Evolutionary conservation across 2,113 vertebrate species (phyloP), one percentile per base, ranked within the genome.

Genomic region (Mungos mungo): DNA sequence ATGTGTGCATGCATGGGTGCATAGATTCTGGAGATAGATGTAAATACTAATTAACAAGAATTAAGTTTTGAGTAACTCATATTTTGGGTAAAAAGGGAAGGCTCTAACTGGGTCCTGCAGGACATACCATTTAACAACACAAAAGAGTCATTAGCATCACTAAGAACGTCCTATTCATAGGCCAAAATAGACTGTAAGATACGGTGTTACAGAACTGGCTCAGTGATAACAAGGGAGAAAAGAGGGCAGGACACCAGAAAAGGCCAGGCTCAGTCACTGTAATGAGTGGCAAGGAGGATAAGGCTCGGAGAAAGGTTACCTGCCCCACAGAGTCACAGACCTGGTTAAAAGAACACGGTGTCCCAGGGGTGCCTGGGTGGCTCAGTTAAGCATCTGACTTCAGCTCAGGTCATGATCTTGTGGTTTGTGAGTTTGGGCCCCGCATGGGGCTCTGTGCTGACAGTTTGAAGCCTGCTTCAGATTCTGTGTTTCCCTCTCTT

Each of bases 211-310:
- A 71, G 35, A 82, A 82, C 21, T 54, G 18, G 8, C 9, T 77
- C 14, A n/a, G 4, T 3, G 21, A 27, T 25, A 83, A 41, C 4
- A 87, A 66, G 2, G 23, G 10, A 18, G 11, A 66, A 5, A 13
- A 57, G 1, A 74, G 21, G 23, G 19, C 12, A 82, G 29, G 14
- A 60, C 71, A 47, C 31, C 16, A 60, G 35, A 25, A 92, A 23
- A 68, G 12, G 0, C 7, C 11, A 57, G 7, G 38, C 4, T 54
- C 41, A 68, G 29, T 52, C 21, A 54, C 0, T 31, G 0, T 38
- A 47, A 94, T 50, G 11, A 90, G 54, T 60, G 31, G 65, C 11
- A 50, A 77, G 52, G 33, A 0, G 74, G 19, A 82, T 13, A 14
- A 5, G 33, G 2, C 38, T 35, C 54, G 29, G 5, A 41, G 11